Evolutionary conservation across 2,888 invertebrate species (phyloP).

Genomic region (Netelia fuscicornis): DNA sequence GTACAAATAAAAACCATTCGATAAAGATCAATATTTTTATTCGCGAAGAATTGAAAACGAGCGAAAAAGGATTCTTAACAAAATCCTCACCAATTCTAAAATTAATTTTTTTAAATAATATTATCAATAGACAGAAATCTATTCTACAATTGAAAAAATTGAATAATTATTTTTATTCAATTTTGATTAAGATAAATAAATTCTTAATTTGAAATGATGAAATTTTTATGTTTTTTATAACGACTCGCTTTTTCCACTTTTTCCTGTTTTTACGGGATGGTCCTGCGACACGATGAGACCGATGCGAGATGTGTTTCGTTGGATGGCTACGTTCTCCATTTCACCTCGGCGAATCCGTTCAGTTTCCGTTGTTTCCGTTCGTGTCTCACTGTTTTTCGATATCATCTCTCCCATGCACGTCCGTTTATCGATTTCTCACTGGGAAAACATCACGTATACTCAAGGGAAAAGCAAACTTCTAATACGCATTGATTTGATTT

Average conservation of each 20-base stretch:
- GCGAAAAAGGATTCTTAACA: not conserved
- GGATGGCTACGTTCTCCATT: not conserved
- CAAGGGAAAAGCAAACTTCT: too few species aligned
- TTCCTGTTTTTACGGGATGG: not conserved
- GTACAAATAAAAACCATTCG: constrained; percentile 17
- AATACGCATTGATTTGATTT: too few species aligned
- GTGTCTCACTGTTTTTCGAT: not conserved
- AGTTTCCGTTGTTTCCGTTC: not conserved
- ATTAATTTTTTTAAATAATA: too few species aligned
- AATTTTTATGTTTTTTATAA: too few species aligned
- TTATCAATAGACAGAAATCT: too few species aligned
- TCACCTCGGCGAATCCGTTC: not conserved
- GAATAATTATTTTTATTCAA: too few species aligned
- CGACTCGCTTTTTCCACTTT: too few species aligned
- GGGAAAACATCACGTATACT: not conserved
- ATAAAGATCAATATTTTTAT: not conserved
- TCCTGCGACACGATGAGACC: not conserved
- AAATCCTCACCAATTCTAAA: too few species aligned
- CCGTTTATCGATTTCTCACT: not conserved
- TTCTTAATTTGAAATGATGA: too few species aligned
- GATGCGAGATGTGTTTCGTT: not conserved
- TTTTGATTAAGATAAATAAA: too few species aligned
- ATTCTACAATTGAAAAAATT: too few species aligned
- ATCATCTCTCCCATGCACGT: not conserved
- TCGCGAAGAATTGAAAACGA: not conserved